phyloP scores from a whole-genome alignment of 2,888 invertebrate species.

The Macrosiphum euphorbiae region DNA sequence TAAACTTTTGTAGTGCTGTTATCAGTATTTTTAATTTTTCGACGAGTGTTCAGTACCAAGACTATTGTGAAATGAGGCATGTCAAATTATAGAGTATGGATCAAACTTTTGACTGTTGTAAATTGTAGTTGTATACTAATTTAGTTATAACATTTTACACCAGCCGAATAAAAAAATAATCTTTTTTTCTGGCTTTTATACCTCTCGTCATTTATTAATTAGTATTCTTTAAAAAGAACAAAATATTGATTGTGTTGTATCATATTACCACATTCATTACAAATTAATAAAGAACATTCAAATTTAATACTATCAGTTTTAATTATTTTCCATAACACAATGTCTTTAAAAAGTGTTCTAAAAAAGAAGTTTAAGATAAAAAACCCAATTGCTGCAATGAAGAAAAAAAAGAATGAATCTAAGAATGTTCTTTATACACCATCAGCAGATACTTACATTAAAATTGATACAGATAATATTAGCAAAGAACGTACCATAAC shows the following conservation, averaged over 20 bases:
- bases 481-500: not conserved
- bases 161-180: not conserved
- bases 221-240: not conserved
- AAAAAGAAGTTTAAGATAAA: conserved; percentile 49
- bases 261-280: not conserved
- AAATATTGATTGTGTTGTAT: not conserved
- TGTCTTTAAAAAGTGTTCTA: conserved; percentile 53
- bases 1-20: too few species aligned
- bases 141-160: not conserved
- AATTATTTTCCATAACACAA: not conserved
- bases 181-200: not conserved
- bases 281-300: not conserved
- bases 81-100: too few species aligned
- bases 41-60: too few species aligned
- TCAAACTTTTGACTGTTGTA: not conserved
- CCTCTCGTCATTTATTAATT: not conserved
- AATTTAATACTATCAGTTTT: not conserved
- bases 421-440: not conserved
- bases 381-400: conserved; percentile 29
- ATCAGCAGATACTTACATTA: conserved; percentile 1
- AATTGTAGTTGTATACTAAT: not conserved
- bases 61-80: too few species aligned
- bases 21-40: too few species aligned
- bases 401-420: conserved; percentile 32
- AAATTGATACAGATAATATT: conserved; percentile 5